Percentiles rank a stretch among this genome's conserved stretches.
These are phyloP conservation scores for Drosophila hawaiiensis DNA, from an alignment of 2,888 invertebrate species.

Conservation along the genomic window DNA sequence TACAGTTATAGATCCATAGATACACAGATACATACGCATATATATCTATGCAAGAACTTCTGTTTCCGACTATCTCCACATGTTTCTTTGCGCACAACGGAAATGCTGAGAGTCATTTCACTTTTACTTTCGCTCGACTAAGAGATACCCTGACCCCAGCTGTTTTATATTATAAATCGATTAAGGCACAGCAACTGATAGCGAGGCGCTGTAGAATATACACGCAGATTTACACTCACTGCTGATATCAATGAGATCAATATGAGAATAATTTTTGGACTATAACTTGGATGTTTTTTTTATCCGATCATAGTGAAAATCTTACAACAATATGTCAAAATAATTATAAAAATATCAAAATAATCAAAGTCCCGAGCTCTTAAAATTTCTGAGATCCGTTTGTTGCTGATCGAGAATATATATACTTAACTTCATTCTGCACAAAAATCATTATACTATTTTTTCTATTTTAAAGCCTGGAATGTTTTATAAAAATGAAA, in stretches of 20 bases:
- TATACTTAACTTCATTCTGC: too few relatives aligned
- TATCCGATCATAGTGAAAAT: neutral
- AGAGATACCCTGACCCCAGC: neutral
- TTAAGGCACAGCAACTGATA: neutral
- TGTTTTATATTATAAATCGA: neutral
- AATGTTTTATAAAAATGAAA: neutral
- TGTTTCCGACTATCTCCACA: conserved; percentile 13
- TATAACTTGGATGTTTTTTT: neutral
- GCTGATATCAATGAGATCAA: neutral
- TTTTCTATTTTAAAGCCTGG: neutral
- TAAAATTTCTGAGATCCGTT: neutral
- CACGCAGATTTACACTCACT: neutral
- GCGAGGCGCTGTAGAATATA: neutral
- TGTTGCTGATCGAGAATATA: neutral
- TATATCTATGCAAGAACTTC: conserved; percentile 14
- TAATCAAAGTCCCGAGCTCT: neutral
- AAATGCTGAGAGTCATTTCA: conserved; percentile 29
- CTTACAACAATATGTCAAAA: neutral
- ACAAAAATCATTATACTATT: too few relatives aligned
- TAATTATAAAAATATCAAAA: too few relatives aligned
- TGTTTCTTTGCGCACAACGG: conserved; percentile 18
- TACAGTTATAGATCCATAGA: conserved; percentile 5
- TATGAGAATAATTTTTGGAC: neutral
- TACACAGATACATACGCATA: conserved; percentile 16
- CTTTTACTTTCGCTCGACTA: conserved; percentile 9